phyloP scores from a whole-genome alignment of 2,113 vertebrate genomes.

The Rhagologus leucostigma region DNA sequence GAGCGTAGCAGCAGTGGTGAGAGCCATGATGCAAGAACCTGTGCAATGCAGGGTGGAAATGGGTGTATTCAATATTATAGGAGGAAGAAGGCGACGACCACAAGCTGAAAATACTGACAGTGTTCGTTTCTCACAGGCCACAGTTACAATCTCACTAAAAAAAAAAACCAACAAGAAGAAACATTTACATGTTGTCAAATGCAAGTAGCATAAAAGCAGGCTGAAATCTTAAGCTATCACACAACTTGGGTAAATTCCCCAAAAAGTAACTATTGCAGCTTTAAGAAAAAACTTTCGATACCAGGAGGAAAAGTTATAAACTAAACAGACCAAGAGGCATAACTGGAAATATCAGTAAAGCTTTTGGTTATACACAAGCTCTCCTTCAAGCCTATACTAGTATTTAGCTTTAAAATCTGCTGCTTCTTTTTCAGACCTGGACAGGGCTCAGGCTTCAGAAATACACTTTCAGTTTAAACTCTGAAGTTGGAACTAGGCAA shows the following conservation, averaged over 20 bases:
- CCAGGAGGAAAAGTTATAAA: not conserved
- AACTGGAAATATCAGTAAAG: not conserved
- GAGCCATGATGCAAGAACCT: constrained; percentile 88
- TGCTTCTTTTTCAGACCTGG: not conserved
- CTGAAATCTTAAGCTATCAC: not conserved
- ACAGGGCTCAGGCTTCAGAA: not conserved
- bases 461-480: not conserved
- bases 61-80: constrained; percentile 86
- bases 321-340: not conserved
- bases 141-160: constrained; percentile 85
- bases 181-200: not conserved
- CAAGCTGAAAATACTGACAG: constrained; percentile 90
- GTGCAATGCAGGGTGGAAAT: constrained; percentile 91
- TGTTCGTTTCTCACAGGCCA: constrained; percentile 89
- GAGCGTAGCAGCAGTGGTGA: constrained; percentile 85
- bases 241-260: not conserved
- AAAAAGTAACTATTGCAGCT: not conserved
- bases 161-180: not conserved
- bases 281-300: not conserved
- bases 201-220: not conserved
- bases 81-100: constrained; percentile 90
- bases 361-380: not conserved
- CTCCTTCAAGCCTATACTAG: not conserved
- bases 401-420: not conserved
- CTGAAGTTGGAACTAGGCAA: not conserved